Evolutionary conservation across 2,888 invertebrate genomes (phyloP).

Genomic region (Coremacera marginata): DNA sequence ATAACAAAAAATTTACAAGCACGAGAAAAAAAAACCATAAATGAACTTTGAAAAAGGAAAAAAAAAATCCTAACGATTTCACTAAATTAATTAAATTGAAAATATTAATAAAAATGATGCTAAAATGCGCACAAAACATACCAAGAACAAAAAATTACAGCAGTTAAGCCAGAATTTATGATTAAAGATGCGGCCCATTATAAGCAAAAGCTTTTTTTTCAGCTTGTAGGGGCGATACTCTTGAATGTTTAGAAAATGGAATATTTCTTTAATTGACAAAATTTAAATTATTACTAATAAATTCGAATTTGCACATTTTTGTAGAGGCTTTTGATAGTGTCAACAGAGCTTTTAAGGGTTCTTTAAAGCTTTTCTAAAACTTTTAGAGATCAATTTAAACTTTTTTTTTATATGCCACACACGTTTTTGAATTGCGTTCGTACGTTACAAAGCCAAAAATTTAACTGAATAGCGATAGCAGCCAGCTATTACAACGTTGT

Average conservation of each 20-base stretch:
- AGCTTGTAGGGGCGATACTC: not conserved
- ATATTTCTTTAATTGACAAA: too few species aligned
- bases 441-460: conserved; percentile 22
- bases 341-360: too few species aligned
- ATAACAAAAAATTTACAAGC: conserved; percentile 24
- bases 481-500: not conserved
- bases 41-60: conserved; percentile 16
- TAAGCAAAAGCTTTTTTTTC: conserved; percentile 6
- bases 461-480: not conserved
- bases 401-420: not conserved
- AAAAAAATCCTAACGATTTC: conserved; percentile 30
- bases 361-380: not conserved
- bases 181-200: conserved; percentile 69
- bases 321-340: too few species aligned
- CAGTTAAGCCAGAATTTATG: conserved; percentile 77
- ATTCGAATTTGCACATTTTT: not conserved
- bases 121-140: conserved; percentile 51
- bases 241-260: not conserved
- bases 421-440: conserved; percentile 20
- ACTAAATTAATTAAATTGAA: conserved; percentile 3
- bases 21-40: not conserved
- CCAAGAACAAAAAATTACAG: conserved; percentile 75
- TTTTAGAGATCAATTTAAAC: not conserved
- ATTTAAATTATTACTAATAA: not conserved
- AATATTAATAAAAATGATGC: not conserved